Percentiles rank a stretch among this genome's conserved stretches.
phyloP scores from a whole-genome alignment of 1,140 invertebrate species.

The Orussus abietinus region DNA sequence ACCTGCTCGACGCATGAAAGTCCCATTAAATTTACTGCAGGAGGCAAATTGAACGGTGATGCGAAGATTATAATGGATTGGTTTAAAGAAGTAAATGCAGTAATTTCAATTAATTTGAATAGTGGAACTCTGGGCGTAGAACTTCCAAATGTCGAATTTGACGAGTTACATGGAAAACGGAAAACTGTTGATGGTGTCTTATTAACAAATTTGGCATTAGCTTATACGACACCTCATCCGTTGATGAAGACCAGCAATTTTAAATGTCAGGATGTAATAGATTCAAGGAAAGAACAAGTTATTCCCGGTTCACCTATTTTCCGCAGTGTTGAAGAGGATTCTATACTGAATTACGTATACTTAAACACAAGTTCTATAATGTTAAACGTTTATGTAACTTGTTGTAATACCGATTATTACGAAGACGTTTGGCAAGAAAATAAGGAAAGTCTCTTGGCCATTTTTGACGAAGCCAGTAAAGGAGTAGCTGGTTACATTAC shows the following conservation, averaged over 20 bases:
- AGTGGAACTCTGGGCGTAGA: constrained; percentile 43
- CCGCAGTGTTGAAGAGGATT: constrained; percentile 27
- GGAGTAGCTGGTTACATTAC: constrained; percentile 56
- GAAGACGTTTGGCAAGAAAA: constrained; percentile 38
- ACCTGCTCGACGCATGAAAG: constrained; percentile 29
- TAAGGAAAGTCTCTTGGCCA: constrained; percentile 32
- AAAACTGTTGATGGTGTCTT: too few species aligned
- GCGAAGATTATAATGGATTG: constrained; percentile 36
- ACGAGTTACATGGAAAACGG: background rate
- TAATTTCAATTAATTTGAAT: constrained; percentile 43
- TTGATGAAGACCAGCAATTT: too few species aligned
- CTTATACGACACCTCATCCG: constrained; percentile 34
- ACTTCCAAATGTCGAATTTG: constrained; percentile 36
- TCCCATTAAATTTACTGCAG: constrained; percentile 27
- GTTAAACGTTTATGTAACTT: constrained; percentile 44
- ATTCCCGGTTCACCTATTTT: too few species aligned
- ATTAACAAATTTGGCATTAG: constrained; percentile 28
- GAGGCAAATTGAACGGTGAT: constrained; percentile 17
- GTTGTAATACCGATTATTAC: constrained; percentile 41
- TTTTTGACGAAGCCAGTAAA: constrained; percentile 31
- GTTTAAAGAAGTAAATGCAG: constrained; percentile 37
- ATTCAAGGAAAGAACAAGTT: too few species aligned
- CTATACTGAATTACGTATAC: constrained; percentile 44
- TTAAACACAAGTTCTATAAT: constrained; percentile 42
- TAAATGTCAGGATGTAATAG: too few species aligned